A percentile compares a stretch with the other conserved stretches of the same genome.
Evolutionary conservation across 2,797 vertebrate genomes (phyloP).

Genomic region (Erethizon dorsatum): DNA sequence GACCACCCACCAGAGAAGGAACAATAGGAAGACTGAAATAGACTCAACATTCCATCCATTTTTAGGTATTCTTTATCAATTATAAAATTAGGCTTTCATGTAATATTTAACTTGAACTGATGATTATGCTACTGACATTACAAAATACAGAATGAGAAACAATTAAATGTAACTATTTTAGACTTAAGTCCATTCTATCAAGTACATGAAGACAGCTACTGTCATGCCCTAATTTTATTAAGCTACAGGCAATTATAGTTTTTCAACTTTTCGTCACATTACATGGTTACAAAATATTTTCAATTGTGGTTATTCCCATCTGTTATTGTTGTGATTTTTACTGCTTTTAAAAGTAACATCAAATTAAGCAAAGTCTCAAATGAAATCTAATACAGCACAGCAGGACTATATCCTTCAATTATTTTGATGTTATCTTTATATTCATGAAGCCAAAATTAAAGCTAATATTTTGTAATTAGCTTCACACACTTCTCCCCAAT

Average conservation of each 20-base stretch:
- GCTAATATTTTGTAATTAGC: slow-evolving; percentile 36
- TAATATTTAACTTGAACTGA: not conserved
- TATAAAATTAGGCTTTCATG: not conserved
- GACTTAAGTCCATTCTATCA: not conserved
- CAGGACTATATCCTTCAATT: not conserved
- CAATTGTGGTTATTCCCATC: not conserved
- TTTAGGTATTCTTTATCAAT: not conserved
- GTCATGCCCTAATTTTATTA: not conserved
- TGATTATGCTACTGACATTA: not conserved
- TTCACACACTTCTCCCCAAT: not conserved
- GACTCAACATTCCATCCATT: not conserved
- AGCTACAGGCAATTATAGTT: not conserved
- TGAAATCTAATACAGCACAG: not conserved
- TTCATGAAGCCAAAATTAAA: not conserved
- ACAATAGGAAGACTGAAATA: not conserved
- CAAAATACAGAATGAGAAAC: not conserved
- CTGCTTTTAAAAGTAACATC: slow-evolving; percentile 15
- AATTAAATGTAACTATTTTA: not conserved
- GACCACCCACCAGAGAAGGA: not conserved
- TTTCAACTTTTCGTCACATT: not conserved
- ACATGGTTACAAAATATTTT: not conserved
- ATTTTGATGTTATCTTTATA: not conserved
- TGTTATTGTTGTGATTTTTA: not conserved
- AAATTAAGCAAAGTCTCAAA: not conserved
- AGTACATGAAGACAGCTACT: not conserved